These are phyloP conservation scores for Dasyurus viverrinus DNA, from an alignment of 2,113 vertebrate genomes.

Conservation along the genomic window DNA sequence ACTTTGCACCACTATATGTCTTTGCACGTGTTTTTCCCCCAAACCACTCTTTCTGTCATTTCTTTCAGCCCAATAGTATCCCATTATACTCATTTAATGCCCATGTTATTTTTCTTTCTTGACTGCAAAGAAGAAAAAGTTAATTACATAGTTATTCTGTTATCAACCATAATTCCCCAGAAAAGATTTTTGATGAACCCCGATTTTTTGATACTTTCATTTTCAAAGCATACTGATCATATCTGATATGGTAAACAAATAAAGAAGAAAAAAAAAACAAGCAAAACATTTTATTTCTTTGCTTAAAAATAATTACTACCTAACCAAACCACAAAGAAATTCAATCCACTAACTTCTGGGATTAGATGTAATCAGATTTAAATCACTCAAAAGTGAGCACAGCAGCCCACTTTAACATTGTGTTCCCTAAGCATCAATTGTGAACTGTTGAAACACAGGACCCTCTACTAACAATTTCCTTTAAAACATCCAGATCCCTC, in stretches of 20 bases:
- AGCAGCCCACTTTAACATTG: constrained; percentile 41
- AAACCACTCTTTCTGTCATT: background rate
- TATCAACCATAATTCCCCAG: constrained; percentile 15
- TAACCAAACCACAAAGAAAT: background rate
- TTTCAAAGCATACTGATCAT: constrained; percentile 15
- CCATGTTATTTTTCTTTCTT: constrained; percentile 20
- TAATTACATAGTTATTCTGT: background rate
- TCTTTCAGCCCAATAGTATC: background rate
- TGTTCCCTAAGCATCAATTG: constrained; percentile 42
- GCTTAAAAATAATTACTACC: background rate
- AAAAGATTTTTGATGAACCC: background rate
- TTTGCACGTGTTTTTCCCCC: background rate
- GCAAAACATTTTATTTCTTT: background rate
- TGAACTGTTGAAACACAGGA: constrained; percentile 43
- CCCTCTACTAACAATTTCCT: constrained; percentile 57
- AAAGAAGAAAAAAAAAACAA: background rate
- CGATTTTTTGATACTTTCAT: constrained; percentile 37
- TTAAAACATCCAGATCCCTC: constrained; percentile 18
- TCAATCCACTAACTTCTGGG: constrained; percentile 26
- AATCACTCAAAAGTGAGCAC: constrained; percentile 40
- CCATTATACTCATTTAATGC: constrained; percentile 3
- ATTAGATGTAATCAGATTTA: constrained; percentile 45
- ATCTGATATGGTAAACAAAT: background rate
- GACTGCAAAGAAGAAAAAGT: constrained; percentile 22
- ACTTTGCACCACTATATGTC: background rate